Evolutionary conservation across 1,140 invertebrate species (phyloP).

Genomic region (Pygmarrhopalites habei): DNA sequence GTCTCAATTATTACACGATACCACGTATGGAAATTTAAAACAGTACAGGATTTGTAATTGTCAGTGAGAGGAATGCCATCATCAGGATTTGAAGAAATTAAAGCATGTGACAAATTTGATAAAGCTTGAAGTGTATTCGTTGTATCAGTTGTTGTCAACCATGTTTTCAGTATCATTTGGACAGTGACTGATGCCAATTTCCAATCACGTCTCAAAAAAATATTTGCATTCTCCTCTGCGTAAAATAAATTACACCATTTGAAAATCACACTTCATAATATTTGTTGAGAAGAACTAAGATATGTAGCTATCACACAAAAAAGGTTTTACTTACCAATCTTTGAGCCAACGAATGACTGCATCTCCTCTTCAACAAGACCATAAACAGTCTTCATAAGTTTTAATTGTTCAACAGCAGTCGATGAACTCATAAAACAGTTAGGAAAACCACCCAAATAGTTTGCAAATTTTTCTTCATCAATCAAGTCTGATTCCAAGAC

Average conservation of each 20-base stretch:
- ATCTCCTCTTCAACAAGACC: constrained; percentile 15
- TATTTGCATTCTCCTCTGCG: constrained; percentile 14
- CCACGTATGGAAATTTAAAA: constrained; percentile 33
- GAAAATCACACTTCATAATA: not conserved
- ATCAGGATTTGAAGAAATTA: constrained; percentile 10
- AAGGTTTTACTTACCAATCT: constrained; percentile 7
- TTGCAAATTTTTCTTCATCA: not conserved
- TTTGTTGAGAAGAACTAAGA: not conserved
- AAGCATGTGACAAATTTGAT: not conserved
- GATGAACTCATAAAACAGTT: constrained; percentile 12
- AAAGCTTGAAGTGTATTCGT: constrained; percentile 23
- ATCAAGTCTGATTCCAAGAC: not conserved
- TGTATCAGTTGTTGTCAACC: constrained; percentile 16
- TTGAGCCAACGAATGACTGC: not conserved
- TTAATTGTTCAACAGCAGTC: constrained; percentile 29
- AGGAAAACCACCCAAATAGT: constrained; percentile 6
- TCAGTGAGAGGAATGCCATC: constrained; percentile 2
- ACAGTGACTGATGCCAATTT: constrained; percentile 31
- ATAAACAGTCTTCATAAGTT: constrained; percentile 25
- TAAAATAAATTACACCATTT: not conserved
- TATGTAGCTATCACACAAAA: not conserved
- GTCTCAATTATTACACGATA: constrained; percentile 25
- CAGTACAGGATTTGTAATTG: constrained; percentile 19
- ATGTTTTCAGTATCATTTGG: constrained; percentile 25
- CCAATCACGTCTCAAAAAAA: constrained; percentile 29